Base-by-base conservation (phyloP, 2,113 vertebrate genomes). In the Ammospiza nelsoni region DNA sequence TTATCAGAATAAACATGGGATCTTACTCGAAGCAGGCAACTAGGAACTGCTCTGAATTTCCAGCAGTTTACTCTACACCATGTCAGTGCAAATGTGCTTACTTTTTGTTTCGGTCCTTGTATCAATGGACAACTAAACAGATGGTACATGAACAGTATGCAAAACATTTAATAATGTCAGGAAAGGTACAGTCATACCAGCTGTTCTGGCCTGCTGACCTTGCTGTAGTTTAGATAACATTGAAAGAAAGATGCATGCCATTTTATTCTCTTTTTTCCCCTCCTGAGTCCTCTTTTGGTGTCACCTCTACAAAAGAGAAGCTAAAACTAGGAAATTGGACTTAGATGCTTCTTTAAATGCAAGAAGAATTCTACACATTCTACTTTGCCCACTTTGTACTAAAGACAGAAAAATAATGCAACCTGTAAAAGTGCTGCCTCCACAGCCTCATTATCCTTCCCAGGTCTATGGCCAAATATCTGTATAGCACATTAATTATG, bases 141-240 rank as follows among this genome's bases (percentile, higher is more conserved):
- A 96, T 75, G 94, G 95, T 17, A 77, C 55, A 80, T 51, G 52
- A 71, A 8, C 43, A 93, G 84, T 76, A 76, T 39, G 63, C 67
- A 94, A 89, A 96, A 87, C 35, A 91, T 77, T 93, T 96, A 75
- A 94, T 90, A 49, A 86, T 57, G 44, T 67, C 35, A 20, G 62
- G n/a, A 58, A 94, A 89, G 79, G 83, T 91, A 69, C 13, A 66
- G 83, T 22, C 43, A 77, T 37, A 93, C 73, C 94, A 95, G 92
- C 88, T 97, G 86, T 54, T 91, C 66, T 67, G 77, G 92, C 79
- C 96, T 94, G 71, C 66, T 93, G 93, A 97, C 94, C 93, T 96
- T 94, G 78, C 25, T 44, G 65, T 65, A 92, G 72, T 91, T 44
- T 54, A 88, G 33, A 63, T 39, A 92, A 79, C 15, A 72, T 0